phyloP scores from a whole-genome alignment of 2,888 invertebrate species.

The Furcula furcula region DNA sequence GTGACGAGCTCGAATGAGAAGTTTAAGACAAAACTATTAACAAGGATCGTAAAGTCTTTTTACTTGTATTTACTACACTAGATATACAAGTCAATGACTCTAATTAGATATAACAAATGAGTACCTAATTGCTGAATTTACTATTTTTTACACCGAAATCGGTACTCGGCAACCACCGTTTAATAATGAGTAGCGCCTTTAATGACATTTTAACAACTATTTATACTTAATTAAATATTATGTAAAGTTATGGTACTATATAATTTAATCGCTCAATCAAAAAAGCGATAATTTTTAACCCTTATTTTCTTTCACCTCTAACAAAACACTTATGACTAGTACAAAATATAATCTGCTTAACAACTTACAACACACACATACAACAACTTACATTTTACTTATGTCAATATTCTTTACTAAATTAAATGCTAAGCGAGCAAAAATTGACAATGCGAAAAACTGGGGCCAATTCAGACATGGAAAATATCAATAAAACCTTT shows the following conservation, averaged over 20 bases:
- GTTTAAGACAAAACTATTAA: slow-evolving; percentile 15
- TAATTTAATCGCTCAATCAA: no score
- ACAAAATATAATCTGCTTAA: slow-evolving; percentile 20
- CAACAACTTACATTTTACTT: slow-evolving; percentile 1
- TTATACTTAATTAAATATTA: no score
- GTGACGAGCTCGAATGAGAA: slow-evolving; percentile 39
- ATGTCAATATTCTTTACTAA: slow-evolving; percentile 16
- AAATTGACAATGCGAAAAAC: slow-evolving; percentile 5
- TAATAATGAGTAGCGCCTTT: no score
- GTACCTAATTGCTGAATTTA: no score
- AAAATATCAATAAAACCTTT: not conserved
- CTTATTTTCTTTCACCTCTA: no score
- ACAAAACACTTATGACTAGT: slow-evolving; percentile 2
- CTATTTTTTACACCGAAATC: no score
- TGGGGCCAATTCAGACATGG: slow-evolving; percentile 10
- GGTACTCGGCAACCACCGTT: no score
- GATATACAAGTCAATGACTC: no score
- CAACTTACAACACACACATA: slow-evolving; percentile 1
- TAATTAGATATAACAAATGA: no score
- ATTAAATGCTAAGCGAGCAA: slow-evolving; percentile 1
- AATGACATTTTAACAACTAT: no score
- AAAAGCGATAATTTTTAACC: no score
- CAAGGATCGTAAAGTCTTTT: slow-evolving; percentile 4
- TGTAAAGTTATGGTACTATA: no score
- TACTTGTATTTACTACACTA: not conserved